A percentile compares a stretch with the other conserved stretches of the same genome.
phyloP scores from a whole-genome alignment of 2,888 invertebrate genomes.

The Amorpha juglandis region DNA sequence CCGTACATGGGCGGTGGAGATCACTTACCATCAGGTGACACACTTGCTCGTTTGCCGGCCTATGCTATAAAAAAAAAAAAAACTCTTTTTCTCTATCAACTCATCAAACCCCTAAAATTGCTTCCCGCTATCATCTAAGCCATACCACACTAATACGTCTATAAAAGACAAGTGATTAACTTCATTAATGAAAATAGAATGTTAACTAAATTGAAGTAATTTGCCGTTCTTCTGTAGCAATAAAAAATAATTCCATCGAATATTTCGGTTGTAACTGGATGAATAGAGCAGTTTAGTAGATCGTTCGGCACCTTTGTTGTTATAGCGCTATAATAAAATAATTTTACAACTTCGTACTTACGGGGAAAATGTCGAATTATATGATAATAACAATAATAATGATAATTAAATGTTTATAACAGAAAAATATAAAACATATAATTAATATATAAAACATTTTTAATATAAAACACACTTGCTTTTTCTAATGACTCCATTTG shows the following conservation, averaged over 20 bases:
- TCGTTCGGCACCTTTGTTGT: constrained; percentile 19
- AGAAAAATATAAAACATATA: no score
- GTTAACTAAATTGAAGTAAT: constrained; percentile 27
- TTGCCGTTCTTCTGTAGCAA: constrained; percentile 21
- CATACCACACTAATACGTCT: background rate
- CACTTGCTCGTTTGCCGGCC: no score
- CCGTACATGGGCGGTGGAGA: no score
- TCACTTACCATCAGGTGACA: no score
- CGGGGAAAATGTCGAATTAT: background rate
- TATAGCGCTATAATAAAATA: constrained; percentile 5
- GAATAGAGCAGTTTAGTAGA: constrained; percentile 1
- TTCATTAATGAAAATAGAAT: constrained; percentile 27
- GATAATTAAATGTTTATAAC: no score
- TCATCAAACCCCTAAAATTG: background rate
- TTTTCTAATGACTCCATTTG: no score
- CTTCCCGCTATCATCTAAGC: background rate
- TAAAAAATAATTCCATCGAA: constrained; percentile 22
- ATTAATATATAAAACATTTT: no score
- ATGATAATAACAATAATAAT: no score
- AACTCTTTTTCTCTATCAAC: no score
- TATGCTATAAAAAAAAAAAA: background rate
- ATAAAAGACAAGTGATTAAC: constrained; percentile 24
- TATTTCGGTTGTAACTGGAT: background rate
- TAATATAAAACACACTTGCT: no score
- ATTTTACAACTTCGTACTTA: constrained; percentile 4